phyloP scores from a whole-genome alignment of 2,888 invertebrate species.

The Netelia inedita region DNA sequence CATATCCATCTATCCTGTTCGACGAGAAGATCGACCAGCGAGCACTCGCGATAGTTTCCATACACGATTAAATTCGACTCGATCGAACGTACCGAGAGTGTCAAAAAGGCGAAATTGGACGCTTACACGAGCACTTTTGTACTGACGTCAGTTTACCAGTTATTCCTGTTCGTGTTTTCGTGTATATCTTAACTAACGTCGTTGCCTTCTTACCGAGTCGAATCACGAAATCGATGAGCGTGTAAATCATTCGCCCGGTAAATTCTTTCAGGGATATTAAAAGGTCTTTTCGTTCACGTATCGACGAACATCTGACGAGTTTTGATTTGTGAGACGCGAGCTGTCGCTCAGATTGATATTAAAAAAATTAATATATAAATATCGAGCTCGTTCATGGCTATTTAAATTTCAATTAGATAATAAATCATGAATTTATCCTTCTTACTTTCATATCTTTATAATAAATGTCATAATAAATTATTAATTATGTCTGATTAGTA shows the following conservation, averaged over 20 bases:
- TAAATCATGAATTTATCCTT: not conserved
- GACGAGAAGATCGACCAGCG: slow-evolving; percentile 1
- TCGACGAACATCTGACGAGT: not conserved
- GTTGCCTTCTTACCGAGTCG: slow-evolving; percentile 37
- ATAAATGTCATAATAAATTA: not conserved
- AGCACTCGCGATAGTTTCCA: slow-evolving; percentile 17
- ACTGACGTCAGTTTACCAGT: slow-evolving; percentile 56
- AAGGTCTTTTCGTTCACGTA: not conserved
- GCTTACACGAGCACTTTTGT: not conserved
- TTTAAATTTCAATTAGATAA: not conserved
- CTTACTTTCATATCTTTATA: not conserved
- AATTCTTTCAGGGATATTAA: slow-evolving; percentile 1
- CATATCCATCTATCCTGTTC: slow-evolving; percentile 66
- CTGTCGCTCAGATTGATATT: not conserved
- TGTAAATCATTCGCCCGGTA: slow-evolving; percentile 7
- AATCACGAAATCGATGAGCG: slow-evolving; percentile 47
- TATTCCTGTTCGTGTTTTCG: slow-evolving; percentile 31
- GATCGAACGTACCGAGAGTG: slow-evolving; percentile 30
- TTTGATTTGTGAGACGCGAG: not conserved
- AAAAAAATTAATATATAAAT: not conserved
- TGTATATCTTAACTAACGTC: slow-evolving; percentile 49
- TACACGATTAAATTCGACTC: slow-evolving; percentile 56
- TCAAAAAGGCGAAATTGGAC: not conserved
- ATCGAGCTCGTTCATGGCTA: not conserved
- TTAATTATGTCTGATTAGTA: not conserved